These are phyloP conservation scores for Holothuria scabra DNA, from an alignment of 53 echinoderm and acorn worm genomes.

Conservation along the genomic window DNA sequence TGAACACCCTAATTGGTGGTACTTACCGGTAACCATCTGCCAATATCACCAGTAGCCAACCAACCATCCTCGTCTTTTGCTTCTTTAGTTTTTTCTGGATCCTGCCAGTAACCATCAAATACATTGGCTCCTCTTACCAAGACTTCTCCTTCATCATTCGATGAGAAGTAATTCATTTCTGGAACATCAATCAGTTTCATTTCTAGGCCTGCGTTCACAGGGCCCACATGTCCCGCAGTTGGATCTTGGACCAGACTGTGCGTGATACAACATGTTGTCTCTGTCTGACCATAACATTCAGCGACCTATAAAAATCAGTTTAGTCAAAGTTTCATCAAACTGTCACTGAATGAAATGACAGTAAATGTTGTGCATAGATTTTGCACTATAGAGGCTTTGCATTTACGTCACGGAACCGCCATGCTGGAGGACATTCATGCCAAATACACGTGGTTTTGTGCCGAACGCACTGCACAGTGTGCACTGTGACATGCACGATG, in stretches of 20 bases:
- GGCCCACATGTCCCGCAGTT: conserved; percentile 83
- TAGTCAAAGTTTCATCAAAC: too few relatives aligned
- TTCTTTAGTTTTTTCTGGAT: conserved; percentile 83
- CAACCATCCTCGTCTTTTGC: conserved; percentile 91
- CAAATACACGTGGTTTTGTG: too few relatives aligned
- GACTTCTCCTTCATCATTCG: conserved; percentile 86
- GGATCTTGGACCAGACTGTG: conserved; percentile 65
- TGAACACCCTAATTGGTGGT: not conserved
- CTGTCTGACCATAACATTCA: conserved; percentile 94
- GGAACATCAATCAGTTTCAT: conserved; percentile 92
- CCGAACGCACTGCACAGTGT: too few relatives aligned
- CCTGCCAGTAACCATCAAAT: conserved; percentile 84
- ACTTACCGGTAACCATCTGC: conserved; percentile 83
- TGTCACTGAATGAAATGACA: too few relatives aligned
- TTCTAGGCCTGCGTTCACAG: conserved; percentile 73
- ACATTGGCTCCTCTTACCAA: conserved; percentile 80
- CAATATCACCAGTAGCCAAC: conserved; percentile 95
- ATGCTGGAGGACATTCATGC: too few relatives aligned
- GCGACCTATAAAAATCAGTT: conserved; percentile 52
- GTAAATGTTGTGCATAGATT: too few relatives aligned
- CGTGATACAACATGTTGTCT: conserved; percentile 72
- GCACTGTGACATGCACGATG: too few relatives aligned
- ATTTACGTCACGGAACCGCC: too few relatives aligned
- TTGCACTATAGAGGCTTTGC: too few relatives aligned
- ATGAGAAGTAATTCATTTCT: conserved; percentile 83